Conservation (phyloP, 2,113 vertebrate species). For the Rostratula benghalensis region DNA sequence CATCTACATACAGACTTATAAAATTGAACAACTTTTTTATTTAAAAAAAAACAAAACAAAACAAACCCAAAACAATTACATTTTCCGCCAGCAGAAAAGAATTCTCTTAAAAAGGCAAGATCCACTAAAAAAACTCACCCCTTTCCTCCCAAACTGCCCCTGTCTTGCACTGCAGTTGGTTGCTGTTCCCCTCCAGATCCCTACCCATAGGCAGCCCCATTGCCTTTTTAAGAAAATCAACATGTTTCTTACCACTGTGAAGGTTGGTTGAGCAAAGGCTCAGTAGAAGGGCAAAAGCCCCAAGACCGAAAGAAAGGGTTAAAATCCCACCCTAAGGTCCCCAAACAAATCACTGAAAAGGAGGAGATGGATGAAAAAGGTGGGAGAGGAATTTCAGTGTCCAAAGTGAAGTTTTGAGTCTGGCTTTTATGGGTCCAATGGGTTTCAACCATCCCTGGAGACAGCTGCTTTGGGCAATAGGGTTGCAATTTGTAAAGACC, state of each 20-base stretch:
- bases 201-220: not conserved
- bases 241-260: not conserved
- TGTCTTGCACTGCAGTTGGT: not conserved
- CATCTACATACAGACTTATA: not conserved
- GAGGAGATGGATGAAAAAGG: not conserved
- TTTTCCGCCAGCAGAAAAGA: slow-evolving; percentile 69
- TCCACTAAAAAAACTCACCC: not conserved
- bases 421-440: not conserved
- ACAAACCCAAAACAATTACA: not conserved
- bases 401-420: not conserved
- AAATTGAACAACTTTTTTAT: slow-evolving; percentile 27
- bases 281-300: not conserved
- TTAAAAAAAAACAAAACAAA: not conserved
- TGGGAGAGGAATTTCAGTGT: not conserved
- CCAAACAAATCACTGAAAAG: not conserved
- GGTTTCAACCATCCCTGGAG: not conserved
- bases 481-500: not conserved
- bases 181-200: not conserved
- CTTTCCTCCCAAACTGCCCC: not conserved
- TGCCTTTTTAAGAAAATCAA: slow-evolving; percentile 35
- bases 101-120: slow-evolving; percentile 43
- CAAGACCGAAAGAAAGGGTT: not conserved
- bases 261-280: not conserved
- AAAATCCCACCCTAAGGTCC: not conserved
- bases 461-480: not conserved